phyloP scores from a whole-genome alignment of 2,113 vertebrate species.

The Syrmaticus mikado region DNA sequence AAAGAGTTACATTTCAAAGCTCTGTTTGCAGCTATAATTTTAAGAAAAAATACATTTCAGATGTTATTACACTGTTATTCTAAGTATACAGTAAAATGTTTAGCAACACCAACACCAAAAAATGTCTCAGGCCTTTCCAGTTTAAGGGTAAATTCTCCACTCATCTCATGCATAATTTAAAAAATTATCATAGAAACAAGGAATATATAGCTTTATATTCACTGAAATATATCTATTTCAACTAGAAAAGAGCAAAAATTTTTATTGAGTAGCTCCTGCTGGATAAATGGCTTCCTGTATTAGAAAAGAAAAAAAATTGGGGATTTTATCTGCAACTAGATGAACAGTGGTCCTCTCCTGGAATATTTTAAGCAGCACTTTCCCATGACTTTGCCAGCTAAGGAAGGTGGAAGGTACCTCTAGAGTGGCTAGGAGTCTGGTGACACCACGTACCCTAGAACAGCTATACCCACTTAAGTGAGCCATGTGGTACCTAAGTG shows the following conservation, averaged over 20 bases:
- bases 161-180: neutral
- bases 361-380: neutral
- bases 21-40: neutral
- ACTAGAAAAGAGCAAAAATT: neutral
- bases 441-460: neutral
- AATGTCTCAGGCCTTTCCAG: neutral
- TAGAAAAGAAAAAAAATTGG: neutral
- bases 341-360: neutral
- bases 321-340: neutral
- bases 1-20: neutral
- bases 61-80: neutral
- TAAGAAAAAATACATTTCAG: neutral
- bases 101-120: neutral
- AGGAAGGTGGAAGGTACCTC: neutral
- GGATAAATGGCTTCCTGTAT: neutral
- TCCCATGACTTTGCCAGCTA: neutral
- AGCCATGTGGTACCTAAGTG: neutral
- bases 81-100: neutral
- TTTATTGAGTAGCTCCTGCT: neutral
- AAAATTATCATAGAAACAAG: neutral
- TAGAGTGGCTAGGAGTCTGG: neutral
- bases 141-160: neutral
- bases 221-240: neutral
- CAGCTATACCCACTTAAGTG: rapidly evolving
- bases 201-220: neutral